These are phyloP conservation scores for Nibea coibor DNA, from an alignment of 2,113 vertebrate species.

Conservation along the genomic window DNA sequence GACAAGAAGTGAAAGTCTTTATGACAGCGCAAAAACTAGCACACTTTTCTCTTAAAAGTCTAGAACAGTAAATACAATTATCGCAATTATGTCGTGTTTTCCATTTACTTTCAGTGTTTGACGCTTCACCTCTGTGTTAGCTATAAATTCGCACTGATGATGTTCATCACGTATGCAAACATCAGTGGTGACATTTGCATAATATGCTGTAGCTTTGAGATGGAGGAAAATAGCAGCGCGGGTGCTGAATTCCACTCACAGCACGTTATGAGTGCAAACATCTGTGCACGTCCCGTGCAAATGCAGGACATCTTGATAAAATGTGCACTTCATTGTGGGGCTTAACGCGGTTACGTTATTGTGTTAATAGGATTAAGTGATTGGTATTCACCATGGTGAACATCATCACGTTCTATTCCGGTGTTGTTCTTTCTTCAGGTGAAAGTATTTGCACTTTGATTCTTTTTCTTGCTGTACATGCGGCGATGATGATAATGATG, in stretches of 20 bases:
- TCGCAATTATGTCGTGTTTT: constrained; percentile 23
- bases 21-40: constrained; percentile 3
- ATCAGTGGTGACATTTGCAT: constrained; percentile 36
- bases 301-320: constrained; percentile 50
- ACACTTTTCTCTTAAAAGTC: constrained; percentile 29
- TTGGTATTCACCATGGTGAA: constrained; percentile 45
- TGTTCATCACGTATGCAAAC: constrained; percentile 43
- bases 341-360: constrained; percentile 65
- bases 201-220: constrained; percentile 36
- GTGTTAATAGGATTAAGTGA: constrained; percentile 69
- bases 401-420: constrained; percentile 35
- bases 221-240: constrained; percentile 6
- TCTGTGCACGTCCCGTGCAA: constrained; percentile 44
- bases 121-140: constrained; percentile 16
- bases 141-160: neutral
- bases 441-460: neutral
- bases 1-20: constrained; percentile 15
- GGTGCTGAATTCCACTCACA: constrained; percentile 31
- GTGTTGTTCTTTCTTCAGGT: constrained; percentile 16
- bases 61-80: neutral
- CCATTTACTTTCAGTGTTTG: constrained; percentile 29
- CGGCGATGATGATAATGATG: constrained; percentile 12
- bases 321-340: constrained; percentile 36
- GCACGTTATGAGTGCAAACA: constrained; percentile 46
- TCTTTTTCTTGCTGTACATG: constrained; percentile 2